A percentile compares a stretch with the other conserved stretches of the same genome.
phyloP scores from a whole-genome alignment of 2,888 invertebrate genomes.

The Stegophylla sp. region DNA sequence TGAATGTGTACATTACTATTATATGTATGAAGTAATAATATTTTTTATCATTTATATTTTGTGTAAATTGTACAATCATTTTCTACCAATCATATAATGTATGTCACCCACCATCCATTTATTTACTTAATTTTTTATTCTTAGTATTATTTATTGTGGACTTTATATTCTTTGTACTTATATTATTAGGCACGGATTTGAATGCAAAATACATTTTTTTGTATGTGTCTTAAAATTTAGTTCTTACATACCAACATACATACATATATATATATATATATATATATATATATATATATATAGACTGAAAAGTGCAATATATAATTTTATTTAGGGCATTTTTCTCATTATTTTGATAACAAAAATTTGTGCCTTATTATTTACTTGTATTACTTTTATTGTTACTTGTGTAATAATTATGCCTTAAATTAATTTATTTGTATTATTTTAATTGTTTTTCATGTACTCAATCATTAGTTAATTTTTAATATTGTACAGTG shows the following conservation, averaged over 20 bases:
- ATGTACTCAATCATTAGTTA: background rate
- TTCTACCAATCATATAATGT: conserved; percentile 4
- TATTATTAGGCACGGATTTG: background rate
- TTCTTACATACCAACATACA: too few species aligned
- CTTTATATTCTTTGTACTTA: background rate
- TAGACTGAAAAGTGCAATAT: too few species aligned
- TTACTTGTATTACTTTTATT: background rate
- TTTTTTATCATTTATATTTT: background rate
- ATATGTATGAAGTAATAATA: background rate
- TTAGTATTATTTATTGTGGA: conserved; percentile 22
- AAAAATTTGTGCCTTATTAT: too few species aligned
- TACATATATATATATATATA: too few species aligned
- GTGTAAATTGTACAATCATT: background rate
- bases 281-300: too few species aligned
- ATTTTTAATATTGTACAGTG: background rate
- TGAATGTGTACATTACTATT: background rate
- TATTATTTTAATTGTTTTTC: background rate
- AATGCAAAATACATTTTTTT: too few species aligned
- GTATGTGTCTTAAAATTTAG: too few species aligned
- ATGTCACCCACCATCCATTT: background rate
- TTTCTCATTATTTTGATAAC: too few species aligned
- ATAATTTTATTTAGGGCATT: too few species aligned
- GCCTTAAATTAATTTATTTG: too few species aligned
- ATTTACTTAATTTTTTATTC: conserved; percentile 11
- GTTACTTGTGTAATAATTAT: background rate